A percentile compares a stretch with the other conserved stretches of the same genome.
Evolutionary conservation across 1,140 invertebrate species (phyloP).

Genomic region (Brachionus koreanus): DNA sequence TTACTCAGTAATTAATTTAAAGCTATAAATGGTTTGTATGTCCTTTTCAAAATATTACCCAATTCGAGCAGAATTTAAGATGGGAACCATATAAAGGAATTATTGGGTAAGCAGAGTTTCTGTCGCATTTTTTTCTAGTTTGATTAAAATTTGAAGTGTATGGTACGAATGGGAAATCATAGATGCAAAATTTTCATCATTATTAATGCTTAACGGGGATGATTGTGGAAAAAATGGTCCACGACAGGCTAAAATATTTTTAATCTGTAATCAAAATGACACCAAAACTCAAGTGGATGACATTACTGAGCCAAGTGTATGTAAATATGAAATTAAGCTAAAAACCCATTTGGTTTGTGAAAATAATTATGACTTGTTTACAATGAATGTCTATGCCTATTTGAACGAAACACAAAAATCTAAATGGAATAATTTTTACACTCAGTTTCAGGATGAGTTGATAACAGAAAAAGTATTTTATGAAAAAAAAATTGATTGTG

Average conservation of each 20-base stretch:
- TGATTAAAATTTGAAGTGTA: background rate
- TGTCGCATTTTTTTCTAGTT: background rate
- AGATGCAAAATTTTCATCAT: background rate
- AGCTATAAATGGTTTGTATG: constrained; percentile 43
- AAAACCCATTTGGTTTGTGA: constrained; percentile 22
- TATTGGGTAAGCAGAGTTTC: background rate
- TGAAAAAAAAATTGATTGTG: background rate
- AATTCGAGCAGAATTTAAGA: constrained; percentile 26
- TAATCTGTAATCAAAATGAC: constrained; percentile 8
- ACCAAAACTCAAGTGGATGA: background rate
- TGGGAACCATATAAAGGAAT: constrained; percentile 38
- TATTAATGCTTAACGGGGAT: constrained; percentile 30
- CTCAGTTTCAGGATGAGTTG: background rate
- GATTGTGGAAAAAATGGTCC: background rate
- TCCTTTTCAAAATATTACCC: constrained; percentile 38
- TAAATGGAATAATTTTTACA: background rate
- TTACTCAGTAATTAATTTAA: background rate
- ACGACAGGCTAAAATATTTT: constrained; percentile 7
- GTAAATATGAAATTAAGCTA: constrained; percentile 20
- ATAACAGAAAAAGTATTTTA: constrained; percentile 26
- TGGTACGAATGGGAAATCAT: constrained; percentile 39
- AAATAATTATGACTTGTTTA: background rate
- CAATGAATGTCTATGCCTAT: constrained; percentile 34
- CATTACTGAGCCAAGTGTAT: background rate
- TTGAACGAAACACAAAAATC: background rate